Conservation (phyloP, 1,140 invertebrate species). For the Drosophila azteca region DNA sequence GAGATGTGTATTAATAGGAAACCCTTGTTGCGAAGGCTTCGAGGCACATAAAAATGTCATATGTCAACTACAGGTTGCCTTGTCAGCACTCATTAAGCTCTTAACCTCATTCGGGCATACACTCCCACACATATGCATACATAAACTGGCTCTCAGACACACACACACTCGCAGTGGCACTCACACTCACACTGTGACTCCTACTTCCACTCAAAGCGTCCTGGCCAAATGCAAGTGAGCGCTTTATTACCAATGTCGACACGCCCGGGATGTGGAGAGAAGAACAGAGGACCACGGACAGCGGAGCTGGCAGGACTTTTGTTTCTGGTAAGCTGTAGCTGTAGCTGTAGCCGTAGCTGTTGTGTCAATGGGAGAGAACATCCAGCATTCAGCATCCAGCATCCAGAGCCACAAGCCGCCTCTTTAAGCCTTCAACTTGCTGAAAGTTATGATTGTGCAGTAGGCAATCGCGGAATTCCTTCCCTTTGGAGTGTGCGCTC, state of each 20-base stretch:
- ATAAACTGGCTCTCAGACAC: no score
- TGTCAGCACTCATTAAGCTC: constrained; percentile 76
- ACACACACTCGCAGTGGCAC: not conserved
- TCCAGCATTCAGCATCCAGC: not conserved
- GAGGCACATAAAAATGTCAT: constrained; percentile 78
- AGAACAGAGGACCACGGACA: constrained; percentile 31
- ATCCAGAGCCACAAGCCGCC: not conserved
- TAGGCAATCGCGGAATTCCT: constrained; percentile 25
- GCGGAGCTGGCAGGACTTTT: constrained; percentile 26
- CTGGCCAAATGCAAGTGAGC: constrained; percentile 68
- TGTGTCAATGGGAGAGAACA: no score
- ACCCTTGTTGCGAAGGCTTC: constrained; percentile 59
- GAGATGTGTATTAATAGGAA: constrained; percentile 64
- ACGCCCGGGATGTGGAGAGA: constrained; percentile 29
- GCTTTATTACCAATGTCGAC: constrained; percentile 79
- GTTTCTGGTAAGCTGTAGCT: constrained; percentile 22
- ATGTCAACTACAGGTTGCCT: constrained; percentile 74
- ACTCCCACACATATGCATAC: constrained; percentile 1
- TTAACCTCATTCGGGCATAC: constrained; percentile 68
- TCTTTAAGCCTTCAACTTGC: constrained; percentile 27
- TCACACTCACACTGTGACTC: not conserved
- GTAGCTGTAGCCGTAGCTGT: no score
- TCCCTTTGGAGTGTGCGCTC: constrained; percentile 12
- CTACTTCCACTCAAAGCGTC: constrained; percentile 4
- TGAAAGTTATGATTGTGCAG: constrained; percentile 57